Evolutionary conservation across 2,888 invertebrate genomes (phyloP).

Genomic region (Proisotoma minuta): DNA sequence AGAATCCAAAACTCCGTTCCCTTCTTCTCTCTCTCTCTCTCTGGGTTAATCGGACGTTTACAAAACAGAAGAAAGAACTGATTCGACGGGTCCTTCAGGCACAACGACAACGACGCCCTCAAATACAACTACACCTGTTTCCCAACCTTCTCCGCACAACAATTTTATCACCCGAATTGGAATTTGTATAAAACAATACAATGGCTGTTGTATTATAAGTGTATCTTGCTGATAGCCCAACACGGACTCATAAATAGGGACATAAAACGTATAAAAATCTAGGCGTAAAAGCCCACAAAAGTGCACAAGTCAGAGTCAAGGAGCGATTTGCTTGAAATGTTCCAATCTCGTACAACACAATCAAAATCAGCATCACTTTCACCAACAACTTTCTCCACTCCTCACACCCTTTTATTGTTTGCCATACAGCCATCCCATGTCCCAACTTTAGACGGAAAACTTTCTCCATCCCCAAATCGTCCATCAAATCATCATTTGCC

Average conservation of each 20-base stretch:
- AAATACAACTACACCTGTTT: neutral
- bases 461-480: conserved; percentile 1
- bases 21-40: neutral
- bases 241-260: conserved; percentile 7
- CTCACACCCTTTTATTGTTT: neutral
- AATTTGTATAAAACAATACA: neutral
- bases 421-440: neutral
- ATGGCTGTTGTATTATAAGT: neutral
- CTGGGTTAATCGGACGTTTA: neutral
- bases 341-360: conserved; percentile 3
- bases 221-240: conserved; percentile 1
- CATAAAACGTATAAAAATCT: conserved; percentile 6
- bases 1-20: neutral
- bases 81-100: neutral
- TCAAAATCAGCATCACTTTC: conserved; percentile 5
- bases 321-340: conserved; percentile 8
- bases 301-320: neutral
- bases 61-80: neutral
- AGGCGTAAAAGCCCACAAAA: conserved; percentile 4
- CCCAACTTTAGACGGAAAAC: neutral
- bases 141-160: neutral
- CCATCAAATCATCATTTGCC: conserved; percentile 38
- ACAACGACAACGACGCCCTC: neutral
- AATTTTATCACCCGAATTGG: neutral
- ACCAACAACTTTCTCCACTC: neutral